phyloP scores from a whole-genome alignment of 2,113 vertebrate species.

The Urocolius indicus region DNA sequence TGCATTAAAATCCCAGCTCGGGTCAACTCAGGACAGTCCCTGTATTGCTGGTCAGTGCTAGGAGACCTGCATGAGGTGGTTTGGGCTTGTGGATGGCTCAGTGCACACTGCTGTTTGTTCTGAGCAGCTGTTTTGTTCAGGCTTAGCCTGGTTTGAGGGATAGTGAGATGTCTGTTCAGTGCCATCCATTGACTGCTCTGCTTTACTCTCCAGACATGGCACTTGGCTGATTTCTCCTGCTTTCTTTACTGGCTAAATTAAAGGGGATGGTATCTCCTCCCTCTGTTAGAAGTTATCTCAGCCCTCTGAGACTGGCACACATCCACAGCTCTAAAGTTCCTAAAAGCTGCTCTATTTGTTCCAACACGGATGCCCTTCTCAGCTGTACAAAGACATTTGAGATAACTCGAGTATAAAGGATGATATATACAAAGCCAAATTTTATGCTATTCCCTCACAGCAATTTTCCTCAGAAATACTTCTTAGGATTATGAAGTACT shows the following conservation, averaged over 20 bases:
- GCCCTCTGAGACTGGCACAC: background rate
- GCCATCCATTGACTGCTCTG: background rate
- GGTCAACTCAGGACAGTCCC: fast-evolving
- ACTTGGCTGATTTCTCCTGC: background rate
- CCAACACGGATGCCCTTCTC: background rate
- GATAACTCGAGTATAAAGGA: slow-evolving; percentile 16
- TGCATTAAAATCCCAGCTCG: background rate
- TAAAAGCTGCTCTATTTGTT: background rate
- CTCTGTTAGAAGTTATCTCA: background rate
- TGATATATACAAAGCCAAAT: slow-evolving; percentile 46
- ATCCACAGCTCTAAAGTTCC: background rate
- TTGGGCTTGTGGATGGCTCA: fast-evolving
- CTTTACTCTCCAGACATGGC: background rate
- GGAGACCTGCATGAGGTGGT: fast-evolving
- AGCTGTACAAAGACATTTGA: background rate
- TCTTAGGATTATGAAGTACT: slow-evolving; percentile 30
- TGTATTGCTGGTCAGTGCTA: background rate
- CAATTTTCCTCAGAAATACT: slow-evolving; percentile 69
- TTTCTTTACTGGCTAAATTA: no score
- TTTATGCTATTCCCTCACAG: slow-evolving; percentile 48
- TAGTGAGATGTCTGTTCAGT: background rate
- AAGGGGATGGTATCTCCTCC: background rate
- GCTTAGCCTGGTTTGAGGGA: background rate
- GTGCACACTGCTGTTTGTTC: background rate
- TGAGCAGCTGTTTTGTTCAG: background rate